Evolutionary conservation across 2,888 invertebrate genomes (phyloP), one percentile per base, ranked within the genome.

Genomic region (Drosophila paramelanica): DNA sequence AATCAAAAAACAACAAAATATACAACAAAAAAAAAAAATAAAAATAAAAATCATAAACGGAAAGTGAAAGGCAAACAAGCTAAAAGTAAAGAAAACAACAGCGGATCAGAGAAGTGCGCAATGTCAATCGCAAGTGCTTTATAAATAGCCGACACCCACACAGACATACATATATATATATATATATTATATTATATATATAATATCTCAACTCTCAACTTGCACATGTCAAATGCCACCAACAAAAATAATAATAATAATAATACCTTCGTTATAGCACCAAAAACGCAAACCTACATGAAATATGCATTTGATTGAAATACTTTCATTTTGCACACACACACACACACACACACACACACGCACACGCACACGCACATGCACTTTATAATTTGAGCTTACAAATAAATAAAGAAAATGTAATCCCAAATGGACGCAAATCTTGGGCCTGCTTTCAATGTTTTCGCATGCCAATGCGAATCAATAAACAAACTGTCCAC

Each of bases 101-200:
- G 31, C 25, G 45, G 23, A 45, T 66, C 56, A 43, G 56, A 61
- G 50, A 51, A 72, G 67, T 74, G 74, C 55, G 62, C 78, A 75
- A 75, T 75, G 77, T 77, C 75, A 75, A 73, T 59, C 46, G 62
- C 73, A 75, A 75, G 77, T 75, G 68, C 62, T 64, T 64, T 77
- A 77, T 57, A 77, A 77, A 77, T 77, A 77, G 62, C 58, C 43
- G 13, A 59, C 77, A 43, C 74, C 73, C 67, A 51, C 52, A 45
- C 33, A 49, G 1, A 33, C 10, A 14, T 3, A 49, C 2, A 66
- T 7, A 13, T 13, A 20, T n/a, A 49, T 27, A 13, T 20, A 47
- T 13, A 47, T 20, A 20, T 20, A 20, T 23, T n/a, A n/a, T n/a
- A n/a, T n/a, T n/a, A 10, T 11, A 17, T 11, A 27, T 23, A 11